Evolutionary conservation across 1,140 invertebrate genomes (phyloP).

Genomic region (Panagrolaimus sp.): DNA sequence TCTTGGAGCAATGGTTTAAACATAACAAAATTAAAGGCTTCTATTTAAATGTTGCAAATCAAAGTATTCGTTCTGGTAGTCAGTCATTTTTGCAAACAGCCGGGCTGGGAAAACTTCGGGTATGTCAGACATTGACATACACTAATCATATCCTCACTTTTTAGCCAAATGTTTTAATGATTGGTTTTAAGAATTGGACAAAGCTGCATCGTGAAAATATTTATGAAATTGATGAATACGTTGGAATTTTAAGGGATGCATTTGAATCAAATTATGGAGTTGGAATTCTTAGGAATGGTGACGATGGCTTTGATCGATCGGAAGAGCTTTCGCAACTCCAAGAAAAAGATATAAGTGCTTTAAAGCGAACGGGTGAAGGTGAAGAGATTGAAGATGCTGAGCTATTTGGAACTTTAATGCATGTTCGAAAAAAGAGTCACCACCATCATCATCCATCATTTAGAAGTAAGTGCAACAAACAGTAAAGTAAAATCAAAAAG

Average conservation of each 20-base stretch:
- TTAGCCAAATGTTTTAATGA: constrained; percentile 77
- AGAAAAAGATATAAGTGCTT: constrained; percentile 49
- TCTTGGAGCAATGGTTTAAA: constrained; percentile 68
- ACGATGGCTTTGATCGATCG: constrained; percentile 22
- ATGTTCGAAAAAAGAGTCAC: not conserved
- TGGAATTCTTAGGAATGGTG: constrained; percentile 70
- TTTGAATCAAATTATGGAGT: constrained; percentile 84
- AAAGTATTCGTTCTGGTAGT: constrained; percentile 56
- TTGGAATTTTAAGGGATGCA: constrained; percentile 76
- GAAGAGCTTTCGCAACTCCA: not conserved
- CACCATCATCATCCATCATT: not conserved
- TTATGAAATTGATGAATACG: constrained; percentile 67
- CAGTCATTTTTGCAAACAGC: constrained; percentile 60
- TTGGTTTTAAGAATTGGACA: constrained; percentile 89
- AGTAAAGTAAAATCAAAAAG: no score
- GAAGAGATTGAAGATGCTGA: not conserved
- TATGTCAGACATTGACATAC: not conserved
- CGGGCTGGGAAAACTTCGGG: constrained; percentile 77
- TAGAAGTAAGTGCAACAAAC: not conserved
- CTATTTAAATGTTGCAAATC: constrained; percentile 61
- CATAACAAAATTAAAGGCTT: constrained; percentile 78
- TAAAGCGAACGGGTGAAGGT: not conserved
- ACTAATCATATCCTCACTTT: constrained; percentile 12
- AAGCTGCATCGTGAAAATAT: constrained; percentile 69
- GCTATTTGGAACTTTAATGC: not conserved